phyloP scores from a whole-genome alignment of 2,888 invertebrate species.

The Drosophila anomalipes region DNA sequence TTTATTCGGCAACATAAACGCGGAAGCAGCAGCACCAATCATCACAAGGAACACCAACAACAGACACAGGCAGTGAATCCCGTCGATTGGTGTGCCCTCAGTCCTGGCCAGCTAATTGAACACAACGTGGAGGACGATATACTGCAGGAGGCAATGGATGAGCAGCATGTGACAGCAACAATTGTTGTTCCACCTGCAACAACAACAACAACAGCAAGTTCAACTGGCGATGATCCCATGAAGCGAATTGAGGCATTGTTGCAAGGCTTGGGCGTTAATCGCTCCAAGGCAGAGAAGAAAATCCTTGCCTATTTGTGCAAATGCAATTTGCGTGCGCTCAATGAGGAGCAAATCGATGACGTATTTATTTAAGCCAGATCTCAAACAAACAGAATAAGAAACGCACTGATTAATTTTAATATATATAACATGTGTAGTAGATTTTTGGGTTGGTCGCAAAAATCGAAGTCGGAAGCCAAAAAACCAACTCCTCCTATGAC shows the following conservation, averaged over 20 bases:
- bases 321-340: conserved; percentile 76
- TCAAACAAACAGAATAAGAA: background rate
- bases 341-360: conserved; percentile 79
- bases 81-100: conserved; percentile 41
- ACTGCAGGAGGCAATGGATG: conserved; percentile 82
- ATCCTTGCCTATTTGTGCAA: conserved; percentile 81
- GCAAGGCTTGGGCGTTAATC: conserved; percentile 78
- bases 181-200: background rate
- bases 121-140: conserved; percentile 65
- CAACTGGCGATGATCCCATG: conserved; percentile 43
- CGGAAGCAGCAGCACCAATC: conserved; percentile 39
- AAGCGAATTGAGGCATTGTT: conserved; percentile 78
- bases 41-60: conserved; percentile 39
- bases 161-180: conserved; percentile 48
- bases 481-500: conserved; percentile 67
- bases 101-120: conserved; percentile 61
- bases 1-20: conserved; percentile 52
- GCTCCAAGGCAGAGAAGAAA: conserved; percentile 80
- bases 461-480: conserved; percentile 50
- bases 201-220: background rate
- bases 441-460: conserved; percentile 38
- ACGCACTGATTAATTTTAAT: conserved; percentile 21
- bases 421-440: background rate
- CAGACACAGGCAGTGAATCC: conserved; percentile 7
- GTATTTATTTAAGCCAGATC: conserved; percentile 61